Evolutionary conservation across 2,888 invertebrate species (phyloP).

Genomic region (Aleiodes testaceus): DNA sequence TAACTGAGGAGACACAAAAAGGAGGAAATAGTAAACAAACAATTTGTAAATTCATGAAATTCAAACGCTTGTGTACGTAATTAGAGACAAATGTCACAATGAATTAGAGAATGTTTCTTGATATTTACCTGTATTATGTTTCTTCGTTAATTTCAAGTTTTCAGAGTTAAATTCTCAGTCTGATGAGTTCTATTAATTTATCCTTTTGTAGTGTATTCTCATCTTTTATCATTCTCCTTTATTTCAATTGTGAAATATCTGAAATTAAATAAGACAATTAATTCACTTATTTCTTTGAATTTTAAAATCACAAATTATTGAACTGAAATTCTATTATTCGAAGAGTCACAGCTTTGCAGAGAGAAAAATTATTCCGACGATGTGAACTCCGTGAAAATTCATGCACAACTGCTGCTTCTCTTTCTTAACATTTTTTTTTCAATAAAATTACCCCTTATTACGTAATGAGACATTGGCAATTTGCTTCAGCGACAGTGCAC

Average conservation of each 20-base stretch:
- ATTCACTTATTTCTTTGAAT: no score
- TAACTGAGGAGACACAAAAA: neutral
- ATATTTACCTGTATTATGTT: conserved; percentile 24
- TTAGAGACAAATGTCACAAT: conserved; percentile 18
- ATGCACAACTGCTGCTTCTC: neutral
- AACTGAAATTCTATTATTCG: neutral
- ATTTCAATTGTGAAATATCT: neutral
- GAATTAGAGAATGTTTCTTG: conserved; percentile 14
- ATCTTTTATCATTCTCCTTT: conserved; percentile 8
- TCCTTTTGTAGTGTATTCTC: conserved; percentile 13
- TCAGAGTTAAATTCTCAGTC: conserved; percentile 9
- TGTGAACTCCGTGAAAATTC: conserved; percentile 17
- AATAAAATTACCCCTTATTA: neutral
- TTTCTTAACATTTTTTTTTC: neutral
- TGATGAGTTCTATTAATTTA: conserved; percentile 12
- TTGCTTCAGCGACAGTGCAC: neutral
- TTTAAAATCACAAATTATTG: no score
- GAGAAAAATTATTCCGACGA: neutral
- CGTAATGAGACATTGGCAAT: neutral
- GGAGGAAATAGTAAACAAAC: conserved; percentile 8
- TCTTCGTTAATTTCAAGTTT: conserved; percentile 6
- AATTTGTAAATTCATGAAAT: conserved; percentile 4
- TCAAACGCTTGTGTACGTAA: neutral
- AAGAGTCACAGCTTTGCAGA: neutral
- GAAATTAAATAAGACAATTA: no score